Evolutionary conservation across 2,888 invertebrate species (phyloP).

Genomic region (Lepetodrilus schrolli): DNA sequence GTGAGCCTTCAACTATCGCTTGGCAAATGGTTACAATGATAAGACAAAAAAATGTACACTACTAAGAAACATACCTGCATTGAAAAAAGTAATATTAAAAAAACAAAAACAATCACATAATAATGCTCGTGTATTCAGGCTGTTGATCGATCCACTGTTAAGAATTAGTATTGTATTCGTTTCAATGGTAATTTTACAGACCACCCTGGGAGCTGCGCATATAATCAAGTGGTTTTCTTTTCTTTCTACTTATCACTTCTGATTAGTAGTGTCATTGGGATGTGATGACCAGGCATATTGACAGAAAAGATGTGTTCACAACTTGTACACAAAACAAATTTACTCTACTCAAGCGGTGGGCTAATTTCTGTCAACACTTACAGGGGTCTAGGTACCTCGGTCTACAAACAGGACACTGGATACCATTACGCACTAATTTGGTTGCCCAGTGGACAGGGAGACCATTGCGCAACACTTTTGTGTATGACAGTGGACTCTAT

Average conservation of each 20-base stretch:
- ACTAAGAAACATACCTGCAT: no score
- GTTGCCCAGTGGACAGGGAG: not conserved
- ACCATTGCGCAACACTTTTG: constrained; percentile 24
- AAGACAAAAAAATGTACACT: no score
- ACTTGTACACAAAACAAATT: constrained; percentile 34
- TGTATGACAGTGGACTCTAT: not conserved
- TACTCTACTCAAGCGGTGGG: constrained; percentile 31
- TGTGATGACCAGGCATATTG: constrained; percentile 31
- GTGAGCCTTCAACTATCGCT: no score
- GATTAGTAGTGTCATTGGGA: constrained; percentile 33
- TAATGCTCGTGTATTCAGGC: no score
- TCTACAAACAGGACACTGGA: constrained; percentile 30
- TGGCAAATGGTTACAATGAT: no score
- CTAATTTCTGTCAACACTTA: constrained; percentile 35
- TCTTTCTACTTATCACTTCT: constrained; percentile 25
- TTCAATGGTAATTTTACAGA: not conserved
- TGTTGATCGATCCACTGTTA: no score
- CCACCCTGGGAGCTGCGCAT: not conserved
- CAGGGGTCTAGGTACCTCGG: constrained; percentile 16
- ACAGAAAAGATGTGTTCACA: constrained; percentile 33
- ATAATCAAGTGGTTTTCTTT: not conserved
- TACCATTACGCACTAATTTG: constrained; percentile 26
- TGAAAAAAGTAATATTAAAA: no score
- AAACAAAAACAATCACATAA: no score
- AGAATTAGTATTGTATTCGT: not conserved